Percentiles rank a stretch among this genome's conserved stretches.
Conservation (phyloP, 2,888 invertebrate genomes). For the Cantharis rustica region DNA sequence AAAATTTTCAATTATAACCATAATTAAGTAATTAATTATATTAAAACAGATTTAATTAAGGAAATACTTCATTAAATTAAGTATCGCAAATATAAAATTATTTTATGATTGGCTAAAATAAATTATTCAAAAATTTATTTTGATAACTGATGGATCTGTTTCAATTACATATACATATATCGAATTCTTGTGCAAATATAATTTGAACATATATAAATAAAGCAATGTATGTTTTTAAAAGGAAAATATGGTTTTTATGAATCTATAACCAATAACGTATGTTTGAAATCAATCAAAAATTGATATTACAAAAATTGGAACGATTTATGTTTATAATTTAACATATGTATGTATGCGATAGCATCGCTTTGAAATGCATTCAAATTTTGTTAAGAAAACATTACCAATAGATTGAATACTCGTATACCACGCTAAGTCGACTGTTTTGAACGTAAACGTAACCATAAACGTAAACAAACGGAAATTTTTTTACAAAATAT, state of each 20-base stretch:
- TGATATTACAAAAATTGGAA: neutral
- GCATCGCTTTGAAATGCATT: neutral
- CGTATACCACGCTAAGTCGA: neutral
- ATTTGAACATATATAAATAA: neutral
- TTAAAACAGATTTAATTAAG: neutral
- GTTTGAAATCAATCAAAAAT: neutral
- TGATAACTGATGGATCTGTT: neutral
- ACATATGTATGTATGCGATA: neutral
- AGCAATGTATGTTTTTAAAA: neutral
- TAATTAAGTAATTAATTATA: neutral
- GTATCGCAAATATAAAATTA: neutral
- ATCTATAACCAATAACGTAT: neutral
- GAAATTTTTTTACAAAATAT: slow-evolving; percentile 17
- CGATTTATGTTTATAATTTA: neutral
- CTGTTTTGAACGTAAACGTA: neutral
- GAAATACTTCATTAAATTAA: neutral
- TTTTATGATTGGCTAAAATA: neutral
- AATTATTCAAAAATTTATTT: neutral
- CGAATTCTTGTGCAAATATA: neutral
- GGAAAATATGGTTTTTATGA: neutral
- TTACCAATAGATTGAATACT: neutral
- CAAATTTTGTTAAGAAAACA: slow-evolving; percentile 1
- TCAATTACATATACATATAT: neutral
- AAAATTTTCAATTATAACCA: neutral
- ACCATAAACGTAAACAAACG: neutral